These are phyloP conservation scores for Spilosoma lubricipeda DNA, from an alignment of 2,888 invertebrate genomes.

Conservation along the genomic window DNA sequence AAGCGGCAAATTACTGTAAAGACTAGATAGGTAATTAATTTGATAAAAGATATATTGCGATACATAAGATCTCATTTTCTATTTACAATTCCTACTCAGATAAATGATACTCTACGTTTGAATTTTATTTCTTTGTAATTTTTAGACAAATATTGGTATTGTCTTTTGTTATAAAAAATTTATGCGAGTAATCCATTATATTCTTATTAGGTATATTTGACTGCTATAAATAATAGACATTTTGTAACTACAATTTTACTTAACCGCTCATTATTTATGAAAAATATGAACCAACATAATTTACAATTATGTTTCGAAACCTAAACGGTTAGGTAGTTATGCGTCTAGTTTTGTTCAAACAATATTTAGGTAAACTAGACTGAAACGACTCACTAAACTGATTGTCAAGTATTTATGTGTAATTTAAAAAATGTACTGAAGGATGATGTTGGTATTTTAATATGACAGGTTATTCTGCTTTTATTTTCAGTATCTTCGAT, in stretches of 20 bases:
- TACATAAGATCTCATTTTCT: neutral
- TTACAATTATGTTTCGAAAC: neutral
- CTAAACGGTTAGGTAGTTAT: constrained; percentile 1
- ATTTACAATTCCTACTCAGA: no score
- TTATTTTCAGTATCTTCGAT: no score
- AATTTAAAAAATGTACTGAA: neutral
- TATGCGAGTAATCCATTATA: neutral
- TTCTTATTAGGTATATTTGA: neutral
- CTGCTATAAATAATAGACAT: neutral
- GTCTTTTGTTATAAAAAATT: neutral
- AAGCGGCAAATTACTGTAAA: neutral
- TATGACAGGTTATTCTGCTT: no score
- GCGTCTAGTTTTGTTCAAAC: neutral
- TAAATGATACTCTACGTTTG: neutral
- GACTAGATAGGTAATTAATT: neutral
- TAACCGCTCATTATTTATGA: constrained; percentile 2
- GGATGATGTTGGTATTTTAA: neutral
- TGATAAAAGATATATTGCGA: neutral
- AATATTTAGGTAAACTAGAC: neutral
- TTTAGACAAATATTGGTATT: neutral
- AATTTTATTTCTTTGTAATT: neutral
- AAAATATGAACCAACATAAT: constrained; percentile 5
- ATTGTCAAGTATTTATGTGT: neutral
- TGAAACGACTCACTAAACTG: neutral
- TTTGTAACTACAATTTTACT: neutral